Base-by-base conservation (phyloP, 1,140 invertebrate genomes). In the Monochamus saltuarius region DNA sequence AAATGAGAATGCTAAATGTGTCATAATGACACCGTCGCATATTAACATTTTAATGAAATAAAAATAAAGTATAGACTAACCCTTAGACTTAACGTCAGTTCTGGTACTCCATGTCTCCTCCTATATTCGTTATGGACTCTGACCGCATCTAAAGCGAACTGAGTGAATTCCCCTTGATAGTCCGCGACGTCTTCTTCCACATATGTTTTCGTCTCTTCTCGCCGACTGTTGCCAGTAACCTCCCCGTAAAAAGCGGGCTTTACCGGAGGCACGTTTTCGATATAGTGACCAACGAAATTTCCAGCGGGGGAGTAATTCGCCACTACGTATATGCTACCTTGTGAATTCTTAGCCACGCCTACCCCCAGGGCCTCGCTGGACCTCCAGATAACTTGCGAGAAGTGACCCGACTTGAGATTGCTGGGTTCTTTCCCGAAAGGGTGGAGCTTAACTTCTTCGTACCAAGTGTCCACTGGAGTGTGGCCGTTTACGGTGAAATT, bases 251-350 rank as follows among this genome's bases (percentile, higher is more conserved):
- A 62, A 36, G 37, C 14, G 19, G 65, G 65, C 39, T 63, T 66
- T 9, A 63, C n/a, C 34, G 84, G 80, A 14, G 81, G 82, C 4
- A 94, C 91, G 75, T 94, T 94, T 16, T 83, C 83, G 1, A 81
- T 76, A 71, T 90, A 95, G 67, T 85, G 84, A 7, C 90, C 91
- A 2, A 92, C 78, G 59, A 90, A 86, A 75, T 95, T 95, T 1
- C 94, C 94, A 4, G 91, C 85, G 0, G 93, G 93, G 71, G 84
- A 85, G 73, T 95, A 96, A 76, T 94, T 91, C 16, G 88, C 89
- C 0, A 95, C 92, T 0, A 94, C 88, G 65, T 89, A 89, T 19
- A 89, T 82, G 67, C 87, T 86, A 0, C 90, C 90, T 57, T 85
- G 85, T 47, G 82, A 81, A 54, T 83, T 83, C 62, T 80, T 84